These are phyloP conservation scores for Drosophila incognita DNA, from an alignment of 2,888 invertebrate genomes.

Conservation along the genomic window DNA sequence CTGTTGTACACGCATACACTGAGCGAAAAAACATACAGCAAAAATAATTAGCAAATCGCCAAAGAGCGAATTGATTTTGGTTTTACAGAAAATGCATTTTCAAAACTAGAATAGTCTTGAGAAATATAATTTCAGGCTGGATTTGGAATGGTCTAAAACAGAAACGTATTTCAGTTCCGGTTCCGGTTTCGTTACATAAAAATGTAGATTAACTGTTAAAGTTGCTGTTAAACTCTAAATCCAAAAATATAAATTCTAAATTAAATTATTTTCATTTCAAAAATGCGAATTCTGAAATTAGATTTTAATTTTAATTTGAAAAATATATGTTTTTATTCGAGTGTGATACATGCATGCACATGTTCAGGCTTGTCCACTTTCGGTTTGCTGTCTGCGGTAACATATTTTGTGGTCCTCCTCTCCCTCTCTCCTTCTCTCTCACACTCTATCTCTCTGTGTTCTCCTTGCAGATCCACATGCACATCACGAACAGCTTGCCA, in stretches of 20 bases:
- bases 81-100: neutral
- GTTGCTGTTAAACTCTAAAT: too few relatives aligned
- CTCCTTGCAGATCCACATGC: slow-evolving; percentile 77
- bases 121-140: neutral
- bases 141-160: too few relatives aligned
- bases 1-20: slow-evolving; percentile 2
- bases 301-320: neutral
- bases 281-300: neutral
- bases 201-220: neutral
- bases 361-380: slow-evolving; percentile 33
- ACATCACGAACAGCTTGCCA: slow-evolving; percentile 84
- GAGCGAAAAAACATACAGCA: neutral
- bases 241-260: too few relatives aligned
- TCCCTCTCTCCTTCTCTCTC: rapidly evolving
- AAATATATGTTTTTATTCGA: neutral
- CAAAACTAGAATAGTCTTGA: neutral
- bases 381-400: slow-evolving; percentile 65
- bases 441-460: neutral
- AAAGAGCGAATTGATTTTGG: neutral
- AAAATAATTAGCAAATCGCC: neutral
- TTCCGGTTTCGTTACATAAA: neutral
- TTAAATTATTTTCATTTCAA: neutral
- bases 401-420: slow-evolving; percentile 44
- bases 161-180: neutral
- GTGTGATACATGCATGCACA: neutral